phyloP scores from a whole-genome alignment of 2,888 invertebrate genomes.

The Steromphala cineraria region DNA sequence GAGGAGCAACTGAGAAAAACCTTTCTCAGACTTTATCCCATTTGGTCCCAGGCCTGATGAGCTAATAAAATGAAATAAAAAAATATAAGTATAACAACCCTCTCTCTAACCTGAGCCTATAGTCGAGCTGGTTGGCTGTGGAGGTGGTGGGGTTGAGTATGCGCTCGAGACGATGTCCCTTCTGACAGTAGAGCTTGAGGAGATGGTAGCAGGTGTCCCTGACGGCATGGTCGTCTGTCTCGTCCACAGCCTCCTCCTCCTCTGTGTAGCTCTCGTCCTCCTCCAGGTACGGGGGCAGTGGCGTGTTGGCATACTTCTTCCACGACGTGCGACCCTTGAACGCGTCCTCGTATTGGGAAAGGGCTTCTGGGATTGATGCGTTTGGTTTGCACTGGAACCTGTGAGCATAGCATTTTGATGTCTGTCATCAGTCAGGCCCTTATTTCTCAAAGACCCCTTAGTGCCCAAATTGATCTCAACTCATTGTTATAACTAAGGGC shows the following conservation, averaged over 20 bases:
- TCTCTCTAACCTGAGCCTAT: slow-evolving; percentile 77
- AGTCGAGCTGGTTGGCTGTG: slow-evolving; percentile 88
- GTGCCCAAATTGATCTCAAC: too few species aligned
- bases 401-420: slow-evolving; percentile 23
- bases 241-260: slow-evolving; percentile 36
- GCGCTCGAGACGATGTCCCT: slow-evolving; percentile 79
- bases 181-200: slow-evolving; percentile 83
- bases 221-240: slow-evolving; percentile 37
- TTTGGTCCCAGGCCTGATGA: too few species aligned
- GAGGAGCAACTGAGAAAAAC: too few species aligned
- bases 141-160: slow-evolving; percentile 85
- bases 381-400: slow-evolving; percentile 85
- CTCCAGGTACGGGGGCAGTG: slow-evolving; percentile 72
- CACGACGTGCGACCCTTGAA: slow-evolving; percentile 51
- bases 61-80: too few species aligned
- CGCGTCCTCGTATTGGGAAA: slow-evolving; percentile 84
- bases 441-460: too few species aligned
- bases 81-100: not conserved
- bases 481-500: too few species aligned
- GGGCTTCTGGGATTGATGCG: slow-evolving; percentile 83
- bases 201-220: slow-evolving; percentile 87
- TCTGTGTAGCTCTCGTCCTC: slow-evolving; percentile 29
- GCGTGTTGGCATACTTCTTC: slow-evolving; percentile 66
- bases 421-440: not conserved
- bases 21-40: too few species aligned